Evolutionary conservation across 2,888 invertebrate genomes (phyloP).

Genomic region (Caenorhabditis macrosperma): DNA sequence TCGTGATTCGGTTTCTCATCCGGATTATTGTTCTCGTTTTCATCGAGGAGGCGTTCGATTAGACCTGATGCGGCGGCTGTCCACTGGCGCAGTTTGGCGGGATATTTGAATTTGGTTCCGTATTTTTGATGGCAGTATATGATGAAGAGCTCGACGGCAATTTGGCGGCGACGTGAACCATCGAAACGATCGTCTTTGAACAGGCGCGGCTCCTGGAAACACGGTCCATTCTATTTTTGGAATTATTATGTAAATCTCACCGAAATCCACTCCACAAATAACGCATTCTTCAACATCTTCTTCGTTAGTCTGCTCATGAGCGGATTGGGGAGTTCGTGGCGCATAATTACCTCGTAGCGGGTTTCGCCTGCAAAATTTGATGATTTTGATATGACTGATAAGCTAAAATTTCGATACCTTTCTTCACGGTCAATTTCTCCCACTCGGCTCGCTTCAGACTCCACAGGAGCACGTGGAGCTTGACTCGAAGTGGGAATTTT

Average conservation of each 20-base stretch:
- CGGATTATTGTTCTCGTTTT: slow-evolving; percentile 15
- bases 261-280: slow-evolving; percentile 30
- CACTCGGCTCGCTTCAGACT: slow-evolving; percentile 8
- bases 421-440: slow-evolving; percentile 13
- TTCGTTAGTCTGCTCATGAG: slow-evolving; percentile 8
- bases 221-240: too few species aligned
- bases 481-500: slow-evolving; percentile 7
- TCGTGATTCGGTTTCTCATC: slow-evolving; percentile 7
- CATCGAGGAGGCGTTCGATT: neutral
- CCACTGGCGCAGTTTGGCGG: slow-evolving; percentile 19
- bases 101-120: slow-evolving; percentile 31
- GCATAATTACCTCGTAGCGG: slow-evolving; percentile 19
- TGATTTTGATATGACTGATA: neutral
- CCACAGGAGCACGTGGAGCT: slow-evolving; percentile 31
- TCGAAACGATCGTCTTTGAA: neutral
- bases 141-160: slow-evolving; percentile 24
- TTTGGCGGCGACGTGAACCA: neutral
- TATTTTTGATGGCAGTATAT: slow-evolving; percentile 24
- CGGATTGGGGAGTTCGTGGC: slow-evolving; percentile 17
- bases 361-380: slow-evolving; percentile 25
- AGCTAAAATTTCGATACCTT: too few species aligned
- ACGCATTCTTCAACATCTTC: slow-evolving; percentile 22
- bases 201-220: slow-evolving; percentile 16
- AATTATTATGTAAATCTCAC: slow-evolving; percentile 15
- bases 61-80: neutral